Evolutionary conservation across 2,113 vertebrate species (phyloP), one percentile per base, ranked within the genome.

Genomic region (Pardalotus punctatus): DNA sequence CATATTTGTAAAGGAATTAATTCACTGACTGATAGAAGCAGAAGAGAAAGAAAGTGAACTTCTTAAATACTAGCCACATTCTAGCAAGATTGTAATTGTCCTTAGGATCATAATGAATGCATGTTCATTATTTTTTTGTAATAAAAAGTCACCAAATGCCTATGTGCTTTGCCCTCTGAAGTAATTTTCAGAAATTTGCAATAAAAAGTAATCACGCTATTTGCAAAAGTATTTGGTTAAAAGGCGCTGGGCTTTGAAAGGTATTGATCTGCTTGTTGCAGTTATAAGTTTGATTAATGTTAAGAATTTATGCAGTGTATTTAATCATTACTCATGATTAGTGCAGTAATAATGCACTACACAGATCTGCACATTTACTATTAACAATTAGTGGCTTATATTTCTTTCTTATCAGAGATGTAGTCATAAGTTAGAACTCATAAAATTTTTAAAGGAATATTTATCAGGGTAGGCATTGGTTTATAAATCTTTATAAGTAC

Each of bases 241-340:
- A 96, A 83, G 85, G 51, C 88, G 35, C 50, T 73, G 35, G 88
- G 42, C 91, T 93, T 90, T 95, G 92, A 97, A 97, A 96, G 43
- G 27, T 95, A 96, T 95, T 90, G 95, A 96, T 98, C 97, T 97
- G 64, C 95, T 96, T 96, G 90, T 96, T 97, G 91, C 71, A 93
- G 87, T 96, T 97, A 97, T 90, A 88, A 84, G 72, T 97, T 96
- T 98, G 97, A 98, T 95, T 95, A 96, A 97, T 97, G 95, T 88
- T 97, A 92, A 97, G 95, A 97, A 95, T 96, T 90, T 93, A 73
- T 87, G 72, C 38, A 71, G 81, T 93, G 22, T 97, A 96, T 94
- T 97, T 97, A 96, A 94, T 97, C 38, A 60, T 94, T 95, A 33
- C 69, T 94, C 69, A 40, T 93, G 47, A 96, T 95, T 97, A 94